Evolutionary conservation across 1,140 invertebrate genomes (phyloP).

Genomic region (Ostrea denselamellosa): DNA sequence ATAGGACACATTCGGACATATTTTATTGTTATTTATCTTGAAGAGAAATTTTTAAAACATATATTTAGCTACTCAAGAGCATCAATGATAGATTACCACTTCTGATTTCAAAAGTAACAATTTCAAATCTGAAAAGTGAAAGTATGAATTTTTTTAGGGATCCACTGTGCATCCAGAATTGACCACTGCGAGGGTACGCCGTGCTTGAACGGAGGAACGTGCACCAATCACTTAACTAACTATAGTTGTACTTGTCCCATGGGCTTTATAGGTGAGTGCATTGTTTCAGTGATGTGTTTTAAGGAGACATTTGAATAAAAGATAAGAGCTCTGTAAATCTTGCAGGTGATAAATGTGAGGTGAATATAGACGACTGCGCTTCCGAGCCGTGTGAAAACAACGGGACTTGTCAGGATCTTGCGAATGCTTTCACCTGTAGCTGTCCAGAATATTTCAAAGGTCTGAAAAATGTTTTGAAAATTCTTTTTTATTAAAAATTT

Average conservation of each 20-base stretch:
- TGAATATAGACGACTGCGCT: slow-evolving; percentile 91
- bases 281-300: no score
- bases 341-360: slow-evolving; percentile 75
- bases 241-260: slow-evolving; percentile 74
- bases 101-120: no score
- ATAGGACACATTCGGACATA: no score
- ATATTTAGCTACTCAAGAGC: no score
- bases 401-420: slow-evolving; percentile 68
- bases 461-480: slow-evolving; percentile 35
- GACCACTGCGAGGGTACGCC: slow-evolving; percentile 95
- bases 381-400: slow-evolving; percentile 88
- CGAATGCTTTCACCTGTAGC: slow-evolving; percentile 66
- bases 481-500: background rate
- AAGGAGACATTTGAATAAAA: background rate
- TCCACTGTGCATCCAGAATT: slow-evolving; percentile 57
- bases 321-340: slow-evolving; percentile 37
- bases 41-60: no score
- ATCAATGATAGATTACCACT: no score
- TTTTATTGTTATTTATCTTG: no score
- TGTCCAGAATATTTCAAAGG: slow-evolving; percentile 67
- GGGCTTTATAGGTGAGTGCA: slow-evolving; percentile 57
- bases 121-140: no score
- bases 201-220: slow-evolving; percentile 93
- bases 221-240: slow-evolving; percentile 81
- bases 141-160: slow-evolving; percentile 50